Conservation (phyloP, 1,140 invertebrate genomes). For the Odontomachus brunneus region DNA sequence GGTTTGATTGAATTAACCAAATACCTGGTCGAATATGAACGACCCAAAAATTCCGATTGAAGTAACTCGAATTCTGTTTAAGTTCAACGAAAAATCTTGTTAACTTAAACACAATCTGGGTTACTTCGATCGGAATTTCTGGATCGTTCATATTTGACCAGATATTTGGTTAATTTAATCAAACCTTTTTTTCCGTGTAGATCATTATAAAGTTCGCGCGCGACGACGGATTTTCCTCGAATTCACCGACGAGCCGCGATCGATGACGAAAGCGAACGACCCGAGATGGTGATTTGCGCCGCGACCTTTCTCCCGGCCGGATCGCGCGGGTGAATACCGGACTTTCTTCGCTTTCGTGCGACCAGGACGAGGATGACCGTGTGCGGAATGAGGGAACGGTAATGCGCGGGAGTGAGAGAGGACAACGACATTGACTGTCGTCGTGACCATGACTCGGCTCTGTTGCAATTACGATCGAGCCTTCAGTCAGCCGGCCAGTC, state of each 20-base stretch:
- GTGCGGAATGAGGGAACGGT: constrained; percentile 41
- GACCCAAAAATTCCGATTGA: too few species aligned
- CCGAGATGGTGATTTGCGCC: constrained; percentile 39
- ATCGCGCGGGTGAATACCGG: constrained; percentile 24
- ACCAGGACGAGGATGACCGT: constrained; percentile 2
- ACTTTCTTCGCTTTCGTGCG: constrained; percentile 45
- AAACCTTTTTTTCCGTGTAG: too few species aligned
- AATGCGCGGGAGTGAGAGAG: constrained; percentile 23
- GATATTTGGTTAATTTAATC: too few species aligned
- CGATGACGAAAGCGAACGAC: constrained; percentile 54
- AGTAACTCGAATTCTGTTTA: too few species aligned
- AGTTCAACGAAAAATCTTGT: too few species aligned
- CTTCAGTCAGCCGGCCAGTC: constrained; percentile 56
- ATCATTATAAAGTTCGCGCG: too few species aligned
- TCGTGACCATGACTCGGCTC: constrained; percentile 70
- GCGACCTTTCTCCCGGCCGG: constrained; percentile 44
- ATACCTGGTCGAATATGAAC: too few species aligned
- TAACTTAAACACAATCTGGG: too few species aligned
- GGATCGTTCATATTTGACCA: too few species aligned
- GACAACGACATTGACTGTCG: constrained; percentile 66
- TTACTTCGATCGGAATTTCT: too few species aligned
- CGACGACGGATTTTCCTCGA: too few species aligned
- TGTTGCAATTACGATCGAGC: constrained; percentile 70
- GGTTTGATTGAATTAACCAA: too few species aligned
- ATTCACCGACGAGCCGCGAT: neutral